These are phyloP conservation scores for Bombus waltoni DNA, from an alignment of 1,140 invertebrate species.

Conservation along the genomic window DNA sequence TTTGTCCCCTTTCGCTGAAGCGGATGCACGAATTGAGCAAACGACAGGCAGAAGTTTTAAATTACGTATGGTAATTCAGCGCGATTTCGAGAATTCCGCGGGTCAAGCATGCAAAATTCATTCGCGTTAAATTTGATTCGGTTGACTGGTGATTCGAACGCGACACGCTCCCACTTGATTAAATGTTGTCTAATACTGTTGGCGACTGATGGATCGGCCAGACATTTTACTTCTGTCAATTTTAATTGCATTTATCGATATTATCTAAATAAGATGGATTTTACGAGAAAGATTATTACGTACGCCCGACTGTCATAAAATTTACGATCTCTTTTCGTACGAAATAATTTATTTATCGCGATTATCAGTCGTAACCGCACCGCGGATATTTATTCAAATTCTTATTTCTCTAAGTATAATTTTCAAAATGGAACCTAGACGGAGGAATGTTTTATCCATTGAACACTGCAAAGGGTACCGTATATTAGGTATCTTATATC, in stretches of 20 bases:
- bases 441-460: no score
- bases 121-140: conserved; percentile 16
- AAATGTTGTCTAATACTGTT: conserved; percentile 2
- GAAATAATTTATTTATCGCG: no score
- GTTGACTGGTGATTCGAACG: conserved; percentile 3
- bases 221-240: not conserved
- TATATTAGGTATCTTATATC: no score
- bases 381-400: no score
- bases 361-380: no score
- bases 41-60: conserved; percentile 25
- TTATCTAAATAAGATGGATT: not conserved
- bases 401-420: no score
- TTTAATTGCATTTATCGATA: not conserved
- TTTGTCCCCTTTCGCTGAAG: not conserved
- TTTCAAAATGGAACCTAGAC: no score
- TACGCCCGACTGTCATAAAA: no score
- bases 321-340: no score
- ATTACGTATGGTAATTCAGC: conserved; percentile 34
- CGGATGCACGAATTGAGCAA: not conserved
- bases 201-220: not conserved
- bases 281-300: not conserved
- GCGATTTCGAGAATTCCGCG: conserved; percentile 26
- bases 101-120: conserved; percentile 20
- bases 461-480: no score
- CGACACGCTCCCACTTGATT: not conserved